Conservation (phyloP, 2,888 invertebrate genomes). For the Bugulina stolonifera region DNA sequence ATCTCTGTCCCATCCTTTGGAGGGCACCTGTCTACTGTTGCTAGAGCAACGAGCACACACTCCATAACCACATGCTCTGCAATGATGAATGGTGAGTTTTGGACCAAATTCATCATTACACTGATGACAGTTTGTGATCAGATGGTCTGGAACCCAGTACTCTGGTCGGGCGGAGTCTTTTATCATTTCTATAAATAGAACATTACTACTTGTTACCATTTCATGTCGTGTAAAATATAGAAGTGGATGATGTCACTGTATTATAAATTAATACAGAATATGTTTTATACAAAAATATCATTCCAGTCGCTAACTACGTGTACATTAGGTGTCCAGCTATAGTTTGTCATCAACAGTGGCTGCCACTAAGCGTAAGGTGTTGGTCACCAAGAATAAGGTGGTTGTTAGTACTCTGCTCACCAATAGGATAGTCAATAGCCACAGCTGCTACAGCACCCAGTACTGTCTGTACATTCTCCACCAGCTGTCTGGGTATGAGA, state of each 20-base stretch:
- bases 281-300: no score
- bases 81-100: conserved; percentile 61
- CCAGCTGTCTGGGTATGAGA: conserved; percentile 52
- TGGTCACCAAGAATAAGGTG: no score
- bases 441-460: conserved; percentile 65
- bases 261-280: no score
- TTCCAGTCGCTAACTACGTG: no score
- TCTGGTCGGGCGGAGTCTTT: conserved; percentile 70
- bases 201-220: no score
- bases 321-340: no score
- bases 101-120: conserved; percentile 61
- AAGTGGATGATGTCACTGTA: no score
- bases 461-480: conserved; percentile 69
- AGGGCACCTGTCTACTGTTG: conserved; percentile 50
- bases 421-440: conserved; percentile 67
- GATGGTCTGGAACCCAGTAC: conserved; percentile 74
- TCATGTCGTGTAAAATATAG: no score
- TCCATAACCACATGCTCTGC: conserved; percentile 67
- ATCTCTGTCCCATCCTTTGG: conserved; percentile 56
- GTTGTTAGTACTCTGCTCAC: no score
- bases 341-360: no score
- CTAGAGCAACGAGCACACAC: conserved; percentile 60
- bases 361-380: no score
- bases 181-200: conserved; percentile 53
- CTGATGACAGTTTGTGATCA: conserved; percentile 63